These are phyloP conservation scores for Tympanuchus pallidicinctus DNA, from an alignment of 2,113 vertebrate species.

Conservation along the genomic window DNA sequence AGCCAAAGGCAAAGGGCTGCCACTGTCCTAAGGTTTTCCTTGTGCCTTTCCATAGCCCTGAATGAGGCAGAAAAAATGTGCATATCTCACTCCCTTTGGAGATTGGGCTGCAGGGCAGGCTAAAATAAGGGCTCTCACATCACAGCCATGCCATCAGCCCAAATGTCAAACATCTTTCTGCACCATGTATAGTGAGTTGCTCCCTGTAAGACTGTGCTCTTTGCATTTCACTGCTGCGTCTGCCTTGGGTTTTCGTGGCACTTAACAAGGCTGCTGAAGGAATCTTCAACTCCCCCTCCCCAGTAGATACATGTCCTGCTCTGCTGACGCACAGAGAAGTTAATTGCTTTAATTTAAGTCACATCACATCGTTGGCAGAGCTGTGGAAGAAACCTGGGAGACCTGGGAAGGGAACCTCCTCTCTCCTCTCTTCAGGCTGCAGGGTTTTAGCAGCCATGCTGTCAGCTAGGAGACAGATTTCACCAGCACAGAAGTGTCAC, in stretches of 20 bases:
- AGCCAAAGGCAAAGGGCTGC: background rate
- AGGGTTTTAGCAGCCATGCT: background rate
- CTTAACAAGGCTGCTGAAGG: background rate
- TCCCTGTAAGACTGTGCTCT: background rate
- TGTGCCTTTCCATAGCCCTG: background rate
- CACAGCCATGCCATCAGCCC: background rate
- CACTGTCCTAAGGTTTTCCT: background rate
- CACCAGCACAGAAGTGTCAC: background rate
- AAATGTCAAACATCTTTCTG: background rate
- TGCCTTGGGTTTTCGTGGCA: background rate
- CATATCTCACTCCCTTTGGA: background rate
- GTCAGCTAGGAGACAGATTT: constrained; percentile 7
- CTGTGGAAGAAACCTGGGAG: constrained; percentile 53
- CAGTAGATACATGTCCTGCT: background rate
- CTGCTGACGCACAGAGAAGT: background rate
- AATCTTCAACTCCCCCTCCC: background rate
- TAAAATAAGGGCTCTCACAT: background rate
- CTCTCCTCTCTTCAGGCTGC: background rate
- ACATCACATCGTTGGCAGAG: constrained; percentile 47
- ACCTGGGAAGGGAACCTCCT: background rate
- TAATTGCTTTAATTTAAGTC: background rate
- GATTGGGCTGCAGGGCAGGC: background rate
- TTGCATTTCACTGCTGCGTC: background rate
- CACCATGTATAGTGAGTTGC: background rate
- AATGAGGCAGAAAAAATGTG: background rate